phyloP scores from a whole-genome alignment of 2,113 vertebrate genomes.

The pig (Sus scrofa) region T2T-Sscrofa CM000812.6:258756001-258756500 shows the following conservation, averaged over 20 bases:
- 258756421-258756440: constrained; percentile 89
- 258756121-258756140: constrained; percentile 47
- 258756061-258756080: neutral
- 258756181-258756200: neutral
- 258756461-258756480: constrained; percentile 81
- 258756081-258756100: neutral
- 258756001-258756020: neutral
- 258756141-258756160: neutral
- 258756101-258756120: constrained; percentile 28
- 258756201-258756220: constrained; percentile 28
- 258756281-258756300: constrained; percentile 87
- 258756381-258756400: constrained; percentile 87
- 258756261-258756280: constrained; percentile 80
- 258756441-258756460: constrained; percentile 87
- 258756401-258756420: constrained; percentile 84
- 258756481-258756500: constrained; percentile 85
- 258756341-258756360: constrained; percentile 89
- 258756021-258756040: constrained; percentile 29
- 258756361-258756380: constrained; percentile 86
- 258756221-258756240: constrained; percentile 81
- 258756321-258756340: constrained; percentile 83
- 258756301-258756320: constrained; percentile 83
- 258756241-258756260: constrained; percentile 85
- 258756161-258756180: constrained; percentile 53
- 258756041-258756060: constrained; percentile 30